These are phyloP conservation scores for Lagopus muta DNA, from an alignment of 2,113 vertebrate genomes.

Conservation along the genomic window DNA sequence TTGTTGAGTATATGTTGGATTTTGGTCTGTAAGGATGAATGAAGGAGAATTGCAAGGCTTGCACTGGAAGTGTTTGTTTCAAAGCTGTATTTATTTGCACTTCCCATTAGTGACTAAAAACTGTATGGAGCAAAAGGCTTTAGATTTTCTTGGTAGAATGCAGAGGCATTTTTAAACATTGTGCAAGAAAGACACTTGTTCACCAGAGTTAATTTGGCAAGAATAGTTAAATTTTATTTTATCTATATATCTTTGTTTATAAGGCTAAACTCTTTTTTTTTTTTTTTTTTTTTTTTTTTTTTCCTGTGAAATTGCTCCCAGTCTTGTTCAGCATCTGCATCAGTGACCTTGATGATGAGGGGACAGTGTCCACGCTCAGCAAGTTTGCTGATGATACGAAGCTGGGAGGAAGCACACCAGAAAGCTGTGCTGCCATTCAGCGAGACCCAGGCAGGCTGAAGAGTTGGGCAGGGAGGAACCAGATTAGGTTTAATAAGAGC, in stretches of 20 bases:
- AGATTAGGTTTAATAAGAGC: no score
- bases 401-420: no score
- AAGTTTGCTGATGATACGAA: no score
- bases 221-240: neutral
- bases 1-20: neutral
- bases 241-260: neutral
- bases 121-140: neutral
- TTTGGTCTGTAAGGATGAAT: slow-evolving; percentile 11
- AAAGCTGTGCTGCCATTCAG: no score
- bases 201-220: neutral
- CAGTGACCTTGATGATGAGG: no score
- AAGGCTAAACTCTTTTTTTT: neutral
- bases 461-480: no score
- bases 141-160: neutral
- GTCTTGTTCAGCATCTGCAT: no score
- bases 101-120: neutral
- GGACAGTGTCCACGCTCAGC: no score
- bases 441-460: no score
- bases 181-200: neutral
- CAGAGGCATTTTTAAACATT: neutral
- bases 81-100: neutral
- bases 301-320: neutral
- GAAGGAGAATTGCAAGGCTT: neutral
- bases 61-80: neutral
- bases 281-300: no score